Evolutionary conservation across 2,888 invertebrate genomes (phyloP).

Genomic region (Isoperla grammatica): DNA sequence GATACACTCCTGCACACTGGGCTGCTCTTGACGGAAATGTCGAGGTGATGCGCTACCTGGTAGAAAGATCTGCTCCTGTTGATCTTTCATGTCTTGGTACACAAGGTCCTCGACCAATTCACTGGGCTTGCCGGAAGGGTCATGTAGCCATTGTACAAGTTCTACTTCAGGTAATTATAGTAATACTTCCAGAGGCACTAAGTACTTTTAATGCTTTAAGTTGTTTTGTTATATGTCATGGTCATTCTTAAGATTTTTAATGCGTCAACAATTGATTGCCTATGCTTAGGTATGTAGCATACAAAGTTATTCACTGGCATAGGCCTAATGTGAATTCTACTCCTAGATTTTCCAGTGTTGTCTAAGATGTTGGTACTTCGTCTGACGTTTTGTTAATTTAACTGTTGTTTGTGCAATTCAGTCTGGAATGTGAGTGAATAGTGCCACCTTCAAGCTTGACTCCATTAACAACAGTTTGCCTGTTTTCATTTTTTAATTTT

Average conservation of each 20-base stretch:
- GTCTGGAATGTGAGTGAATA: no score
- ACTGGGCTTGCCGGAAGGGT: slow-evolving; percentile 92
- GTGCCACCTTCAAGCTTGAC: no score
- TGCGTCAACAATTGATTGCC: slow-evolving; percentile 1
- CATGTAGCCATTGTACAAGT: slow-evolving; percentile 83
- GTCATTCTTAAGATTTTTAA: slow-evolving; percentile 4
- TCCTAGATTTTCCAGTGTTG: no score
- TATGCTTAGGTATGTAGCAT: no score
- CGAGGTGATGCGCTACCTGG: slow-evolving; percentile 80
- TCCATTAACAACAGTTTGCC: no score
- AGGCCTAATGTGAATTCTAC: no score
- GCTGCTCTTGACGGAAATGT: slow-evolving; percentile 84
- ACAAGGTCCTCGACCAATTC: slow-evolving; percentile 85
- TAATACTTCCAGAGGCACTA: no score
- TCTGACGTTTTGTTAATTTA: no score
- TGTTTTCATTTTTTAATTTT: no score
- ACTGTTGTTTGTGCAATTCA: no score
- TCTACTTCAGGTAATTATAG: slow-evolving; percentile 46
- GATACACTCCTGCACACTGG: slow-evolving; percentile 92
- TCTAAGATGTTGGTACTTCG: no score
- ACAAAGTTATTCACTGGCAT: no score
- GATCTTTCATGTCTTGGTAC: slow-evolving; percentile 83
- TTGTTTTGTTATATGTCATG: background rate
- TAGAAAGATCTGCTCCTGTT: slow-evolving; percentile 76
- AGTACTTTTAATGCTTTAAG: background rate